Evolutionary conservation across 2,888 invertebrate genomes (phyloP), one percentile per base, ranked within the genome.

Genomic region (Mantis religiosa): DNA sequence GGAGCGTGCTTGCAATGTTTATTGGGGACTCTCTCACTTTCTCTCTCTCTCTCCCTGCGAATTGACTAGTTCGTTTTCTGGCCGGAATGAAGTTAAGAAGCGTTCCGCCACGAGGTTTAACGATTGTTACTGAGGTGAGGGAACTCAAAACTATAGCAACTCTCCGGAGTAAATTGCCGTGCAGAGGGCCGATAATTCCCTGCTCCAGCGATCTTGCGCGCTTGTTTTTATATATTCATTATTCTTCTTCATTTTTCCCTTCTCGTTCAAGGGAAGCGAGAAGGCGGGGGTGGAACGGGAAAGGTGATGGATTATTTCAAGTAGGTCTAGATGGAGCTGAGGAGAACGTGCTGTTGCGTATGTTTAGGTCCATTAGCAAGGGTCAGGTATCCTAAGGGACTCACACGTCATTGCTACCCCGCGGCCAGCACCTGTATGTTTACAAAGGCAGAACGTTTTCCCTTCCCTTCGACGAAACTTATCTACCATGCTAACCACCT

Each of bases 1-100:
- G 83, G 89, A 86, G 89, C 90, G 90, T 90, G 90, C 90, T 86
- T 87, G 90, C 89, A 89, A 90, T 90, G 89, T 89, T 89, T 90
- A 90, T 90, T 88, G 81, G 28, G 54, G 14, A 3, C 47, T 28
- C 30, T n/a, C n/a, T n/a, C n/a, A n/a, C n/a, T 28, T 28, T 83
- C 28, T 84, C 20, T 7, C 34, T 28, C 34, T 84, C 34, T 86
- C 86, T 71, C 15, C 28, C n/a, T 85, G 54, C 82, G 28, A 88
- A 83, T 30, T 71, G 15, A 71, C 25, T 28, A 34, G 85, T 41
- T 85, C 15, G 47, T 41, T 28, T 85, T 30, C n/a, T 27, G 25
- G n/a, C 54, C 54, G 41, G 41, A 41, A 41, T 71, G 25, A 71
- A 71, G 54, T 71, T 71, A 20, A 71, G 54, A 71, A 71, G 25